Evolutionary conservation across 2,888 invertebrate genomes (phyloP).

Genomic region (Sisyra nigra): DNA sequence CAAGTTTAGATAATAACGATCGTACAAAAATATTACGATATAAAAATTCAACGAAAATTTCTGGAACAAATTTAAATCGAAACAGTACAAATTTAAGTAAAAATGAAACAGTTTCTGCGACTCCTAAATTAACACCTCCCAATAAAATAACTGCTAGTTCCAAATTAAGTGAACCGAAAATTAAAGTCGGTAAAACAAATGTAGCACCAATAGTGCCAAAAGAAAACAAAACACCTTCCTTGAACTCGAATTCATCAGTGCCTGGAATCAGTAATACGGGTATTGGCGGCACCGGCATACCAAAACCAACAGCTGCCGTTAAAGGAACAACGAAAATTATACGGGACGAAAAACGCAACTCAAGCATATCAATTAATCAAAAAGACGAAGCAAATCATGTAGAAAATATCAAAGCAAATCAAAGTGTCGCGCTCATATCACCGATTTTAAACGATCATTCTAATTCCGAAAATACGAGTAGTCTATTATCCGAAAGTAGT

Average conservation of each 20-base stretch:
- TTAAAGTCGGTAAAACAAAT: conserved; percentile 16
- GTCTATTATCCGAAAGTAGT: conserved; percentile 52
- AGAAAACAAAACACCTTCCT: neutral
- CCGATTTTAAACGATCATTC: conserved; percentile 48
- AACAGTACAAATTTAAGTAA: conserved; percentile 20
- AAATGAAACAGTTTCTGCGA: conserved; percentile 9
- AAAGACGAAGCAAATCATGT: conserved; percentile 11
- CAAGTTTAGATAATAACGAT: conserved; percentile 17
- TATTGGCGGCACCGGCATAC: conserved; percentile 54
- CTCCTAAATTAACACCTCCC: neutral
- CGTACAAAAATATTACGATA: conserved; percentile 1
- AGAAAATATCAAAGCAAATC: conserved; percentile 22
- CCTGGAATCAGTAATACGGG: conserved; percentile 17
- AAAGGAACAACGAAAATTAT: conserved; percentile 73
- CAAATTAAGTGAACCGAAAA: conserved; percentile 24
- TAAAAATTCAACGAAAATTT: conserved; percentile 17
- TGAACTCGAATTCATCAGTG: neutral
- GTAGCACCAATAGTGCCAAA: conserved; percentile 12
- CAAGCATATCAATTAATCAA: conserved; percentile 26
- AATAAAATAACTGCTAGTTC: conserved; percentile 18
- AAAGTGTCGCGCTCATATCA: conserved; percentile 41
- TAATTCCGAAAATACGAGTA: conserved; percentile 16
- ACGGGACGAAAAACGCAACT: conserved; percentile 35
- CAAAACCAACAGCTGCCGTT: conserved; percentile 82
- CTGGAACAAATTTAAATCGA: conserved; percentile 21